A percentile compares a stretch with the other conserved stretches of the same genome.
phyloP scores from a whole-genome alignment of 2,113 vertebrate genomes.

The Nothoprocta perdicaria region DNA sequence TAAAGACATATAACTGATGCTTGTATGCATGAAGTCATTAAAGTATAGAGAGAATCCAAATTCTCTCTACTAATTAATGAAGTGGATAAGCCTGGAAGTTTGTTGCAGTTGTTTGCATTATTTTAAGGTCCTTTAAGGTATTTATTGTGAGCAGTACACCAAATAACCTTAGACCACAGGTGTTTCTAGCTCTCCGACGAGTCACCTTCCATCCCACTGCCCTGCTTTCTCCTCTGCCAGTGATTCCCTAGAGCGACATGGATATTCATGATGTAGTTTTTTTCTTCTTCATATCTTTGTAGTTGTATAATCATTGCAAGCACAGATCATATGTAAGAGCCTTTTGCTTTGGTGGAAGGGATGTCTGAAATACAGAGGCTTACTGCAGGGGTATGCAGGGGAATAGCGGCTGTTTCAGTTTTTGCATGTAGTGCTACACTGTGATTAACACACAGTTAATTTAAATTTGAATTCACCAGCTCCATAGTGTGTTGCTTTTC shows the following conservation, averaged over 20 bases:
- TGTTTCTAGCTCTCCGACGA: not conserved
- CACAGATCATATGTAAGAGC: not conserved
- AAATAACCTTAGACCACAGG: not conserved
- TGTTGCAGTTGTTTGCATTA: not conserved
- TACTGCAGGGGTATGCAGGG: not conserved
- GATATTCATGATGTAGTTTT: not conserved
- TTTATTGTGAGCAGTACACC: not conserved
- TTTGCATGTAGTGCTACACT: not conserved
- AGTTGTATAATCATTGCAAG: fast-evolving
- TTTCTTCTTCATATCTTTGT: not conserved
- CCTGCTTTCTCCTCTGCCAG: not conserved
- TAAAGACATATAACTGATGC: not conserved
- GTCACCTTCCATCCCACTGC: not conserved
- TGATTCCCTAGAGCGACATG: fast-evolving
- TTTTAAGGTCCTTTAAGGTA: not conserved
- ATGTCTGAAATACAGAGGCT: not conserved
- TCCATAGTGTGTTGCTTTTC: not conserved
- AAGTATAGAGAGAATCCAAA: not conserved
- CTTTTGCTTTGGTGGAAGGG: not conserved
- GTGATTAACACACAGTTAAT: not conserved
- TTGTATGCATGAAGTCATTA: not conserved
- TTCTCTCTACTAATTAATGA: not conserved
- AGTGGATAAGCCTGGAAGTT: not conserved
- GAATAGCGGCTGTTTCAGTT: not conserved
- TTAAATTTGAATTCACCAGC: not conserved